These are phyloP conservation scores for Polyergus mexicanus DNA, from an alignment of 1,140 invertebrate genomes.

Conservation along the genomic window DNA sequence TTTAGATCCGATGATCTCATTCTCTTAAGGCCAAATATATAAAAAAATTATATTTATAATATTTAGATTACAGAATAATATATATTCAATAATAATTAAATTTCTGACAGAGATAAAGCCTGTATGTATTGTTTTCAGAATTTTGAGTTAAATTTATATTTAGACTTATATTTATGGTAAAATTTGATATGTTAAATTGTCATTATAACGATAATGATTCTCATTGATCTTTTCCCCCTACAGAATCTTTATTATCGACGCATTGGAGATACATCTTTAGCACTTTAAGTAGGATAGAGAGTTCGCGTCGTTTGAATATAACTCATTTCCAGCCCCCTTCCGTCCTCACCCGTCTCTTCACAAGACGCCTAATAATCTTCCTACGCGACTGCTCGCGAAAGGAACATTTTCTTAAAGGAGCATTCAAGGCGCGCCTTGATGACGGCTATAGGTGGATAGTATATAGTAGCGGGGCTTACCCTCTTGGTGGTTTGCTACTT, in stretches of 20 bases:
- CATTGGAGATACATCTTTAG: slow-evolving; percentile 20
- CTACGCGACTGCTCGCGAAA: slow-evolving; percentile 66
- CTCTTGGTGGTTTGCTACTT: slow-evolving; percentile 62
- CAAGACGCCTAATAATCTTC: slow-evolving; percentile 69
- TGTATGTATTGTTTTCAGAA: neutral
- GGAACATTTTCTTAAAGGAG: slow-evolving; percentile 77
- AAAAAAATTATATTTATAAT: too few relatives aligned
- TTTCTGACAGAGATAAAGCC: neutral
- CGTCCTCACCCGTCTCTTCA: slow-evolving; percentile 16
- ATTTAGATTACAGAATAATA: too few relatives aligned
- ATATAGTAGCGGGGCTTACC: slow-evolving; percentile 69
- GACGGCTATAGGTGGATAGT: slow-evolving; percentile 72
- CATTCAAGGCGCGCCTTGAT: slow-evolving; percentile 75
- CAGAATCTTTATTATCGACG: slow-evolving; percentile 35
- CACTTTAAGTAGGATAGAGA: slow-evolving; percentile 64
- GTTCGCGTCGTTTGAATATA: slow-evolving; percentile 67
- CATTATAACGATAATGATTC: neutral
- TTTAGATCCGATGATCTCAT: neutral
- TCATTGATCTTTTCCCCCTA: neutral
- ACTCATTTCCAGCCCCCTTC: slow-evolving; percentile 18
- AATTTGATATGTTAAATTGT: neutral
- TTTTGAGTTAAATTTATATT: neutral
- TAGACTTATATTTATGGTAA: neutral
- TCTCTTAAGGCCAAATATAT: neutral
- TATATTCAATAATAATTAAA: neutral